Percentiles rank a stretch among this genome's conserved stretches.
Evolutionary conservation across 2,888 invertebrate species (phyloP).

Genomic region (Anoplius nigerrimus): DNA sequence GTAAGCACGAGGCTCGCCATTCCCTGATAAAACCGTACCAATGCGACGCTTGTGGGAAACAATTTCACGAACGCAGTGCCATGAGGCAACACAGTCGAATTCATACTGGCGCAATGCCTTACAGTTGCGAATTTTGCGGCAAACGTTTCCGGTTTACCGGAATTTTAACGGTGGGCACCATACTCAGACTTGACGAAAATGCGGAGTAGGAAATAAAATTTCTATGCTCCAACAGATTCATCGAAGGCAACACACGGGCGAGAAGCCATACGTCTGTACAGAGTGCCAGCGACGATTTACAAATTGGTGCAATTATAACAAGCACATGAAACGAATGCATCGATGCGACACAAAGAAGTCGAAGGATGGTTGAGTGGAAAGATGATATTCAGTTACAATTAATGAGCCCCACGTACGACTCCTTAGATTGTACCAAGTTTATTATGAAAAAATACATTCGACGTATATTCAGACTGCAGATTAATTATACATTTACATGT

Average conservation of each 20-base stretch:
- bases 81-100: conserved; percentile 82
- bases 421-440: conserved; percentile 20
- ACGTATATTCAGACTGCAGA: conserved; percentile 14
- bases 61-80: conserved; percentile 80
- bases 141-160: conserved; percentile 84
- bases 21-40: conserved; percentile 77
- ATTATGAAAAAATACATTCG: conserved; percentile 35
- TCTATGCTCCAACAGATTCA: conserved; percentile 75
- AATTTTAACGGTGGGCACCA: conserved; percentile 77
- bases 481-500: not conserved
- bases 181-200: too few species aligned
- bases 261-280: conserved; percentile 81
- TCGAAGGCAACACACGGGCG: conserved; percentile 78
- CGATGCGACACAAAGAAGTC: conserved; percentile 73
- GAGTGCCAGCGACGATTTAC: conserved; percentile 82
- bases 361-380: not conserved
- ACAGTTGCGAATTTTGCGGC: conserved; percentile 82
- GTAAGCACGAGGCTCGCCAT: conserved; percentile 2
- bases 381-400: not conserved
- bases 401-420: not conserved
- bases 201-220: too few species aligned
- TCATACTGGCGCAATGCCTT: conserved; percentile 85
- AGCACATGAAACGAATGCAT: conserved; percentile 84
- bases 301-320: conserved; percentile 86
- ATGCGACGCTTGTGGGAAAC: conserved; percentile 77